phyloP scores from a whole-genome alignment of 2,888 invertebrate genomes.

The Athalia rosae region DNA sequence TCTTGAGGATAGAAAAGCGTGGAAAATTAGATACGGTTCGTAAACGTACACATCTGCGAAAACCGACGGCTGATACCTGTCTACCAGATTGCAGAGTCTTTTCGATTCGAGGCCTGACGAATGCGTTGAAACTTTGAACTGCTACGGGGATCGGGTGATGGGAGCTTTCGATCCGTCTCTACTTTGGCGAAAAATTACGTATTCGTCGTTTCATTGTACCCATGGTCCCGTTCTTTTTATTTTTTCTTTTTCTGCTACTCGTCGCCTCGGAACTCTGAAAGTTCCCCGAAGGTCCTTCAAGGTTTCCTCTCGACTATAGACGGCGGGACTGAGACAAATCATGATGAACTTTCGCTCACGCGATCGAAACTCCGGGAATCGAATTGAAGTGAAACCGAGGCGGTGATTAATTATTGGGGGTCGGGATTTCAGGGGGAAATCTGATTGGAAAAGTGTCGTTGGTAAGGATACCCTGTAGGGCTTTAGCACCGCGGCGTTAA shows the following conservation, averaged over 20 bases:
- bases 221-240: slow-evolving; percentile 4
- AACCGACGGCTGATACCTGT: too few relatives aligned
- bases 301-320: too few relatives aligned
- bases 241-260: background rate
- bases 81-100: too few relatives aligned
- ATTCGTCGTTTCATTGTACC: slow-evolving; percentile 5
- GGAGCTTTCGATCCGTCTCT: too few relatives aligned
- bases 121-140: too few relatives aligned
- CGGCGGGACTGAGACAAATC: slow-evolving; percentile 6
- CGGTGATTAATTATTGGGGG: slow-evolving; percentile 34
- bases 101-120: too few relatives aligned
- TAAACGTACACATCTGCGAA: too few relatives aligned
- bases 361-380: slow-evolving; percentile 1
- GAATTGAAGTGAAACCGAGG: background rate
- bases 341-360: slow-evolving; percentile 22
- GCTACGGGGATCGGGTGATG: too few relatives aligned
- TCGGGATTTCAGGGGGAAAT: background rate
- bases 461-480: background rate
- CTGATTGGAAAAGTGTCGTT: slow-evolving; percentile 2
- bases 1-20: too few relatives aligned
- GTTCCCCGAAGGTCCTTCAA: too few relatives aligned
- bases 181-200: background rate
- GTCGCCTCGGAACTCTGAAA: too few relatives aligned
- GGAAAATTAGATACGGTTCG: too few relatives aligned
- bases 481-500: background rate